Conservation (phyloP, 2,113 vertebrate species). For the Triplophysa tibetana region DNA sequence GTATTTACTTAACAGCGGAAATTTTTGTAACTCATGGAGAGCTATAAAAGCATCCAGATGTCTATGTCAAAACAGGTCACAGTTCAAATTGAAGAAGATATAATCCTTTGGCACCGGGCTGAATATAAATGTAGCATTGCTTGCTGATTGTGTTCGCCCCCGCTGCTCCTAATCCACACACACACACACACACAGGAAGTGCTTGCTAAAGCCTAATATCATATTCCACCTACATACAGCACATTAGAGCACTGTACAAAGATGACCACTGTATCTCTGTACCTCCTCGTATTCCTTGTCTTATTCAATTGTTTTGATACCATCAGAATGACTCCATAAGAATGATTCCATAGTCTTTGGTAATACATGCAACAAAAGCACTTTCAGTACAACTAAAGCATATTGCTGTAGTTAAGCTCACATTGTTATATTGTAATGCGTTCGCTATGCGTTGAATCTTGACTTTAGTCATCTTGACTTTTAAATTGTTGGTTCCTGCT, state of each 20-base stretch:
- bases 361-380: not conserved
- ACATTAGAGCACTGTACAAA: not conserved
- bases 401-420: not conserved
- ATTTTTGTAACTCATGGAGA: no score
- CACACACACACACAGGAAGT: conserved; percentile 10
- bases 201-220: conserved; percentile 21
- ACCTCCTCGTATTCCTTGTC: not conserved
- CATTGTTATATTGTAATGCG: not conserved
- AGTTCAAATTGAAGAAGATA: not conserved
- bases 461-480: not conserved
- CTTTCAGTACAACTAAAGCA: not conserved
- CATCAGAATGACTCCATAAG: not conserved
- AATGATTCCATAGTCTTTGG: not conserved
- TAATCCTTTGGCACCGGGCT: not conserved
- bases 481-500: not conserved
- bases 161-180: not conserved
- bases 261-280: no score
- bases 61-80: not conserved
- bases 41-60: no score
- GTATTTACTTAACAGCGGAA: not conserved
- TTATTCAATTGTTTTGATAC: not conserved
- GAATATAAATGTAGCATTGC: not conserved
- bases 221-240: conserved; percentile 10
- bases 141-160: not conserved
- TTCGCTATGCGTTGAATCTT: not conserved